phyloP scores from a whole-genome alignment of 2,888 invertebrate species.

The Euclidia mi region DNA sequence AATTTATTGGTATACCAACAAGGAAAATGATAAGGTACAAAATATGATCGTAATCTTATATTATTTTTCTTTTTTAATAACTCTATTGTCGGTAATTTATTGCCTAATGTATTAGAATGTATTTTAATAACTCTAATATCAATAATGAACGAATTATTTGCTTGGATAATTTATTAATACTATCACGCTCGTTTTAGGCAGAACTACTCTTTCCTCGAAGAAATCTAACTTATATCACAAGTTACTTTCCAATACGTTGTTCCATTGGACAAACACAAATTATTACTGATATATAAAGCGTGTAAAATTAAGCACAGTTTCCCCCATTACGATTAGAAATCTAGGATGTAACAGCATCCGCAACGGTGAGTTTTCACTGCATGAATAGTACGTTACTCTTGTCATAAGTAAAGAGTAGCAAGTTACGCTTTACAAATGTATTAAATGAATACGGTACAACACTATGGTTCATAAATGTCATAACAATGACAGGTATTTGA shows the following conservation, averaged over 20 bases:
- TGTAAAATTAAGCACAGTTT: slow-evolving; percentile 48
- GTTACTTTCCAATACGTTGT: slow-evolving; percentile 1
- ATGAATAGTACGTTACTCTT: slow-evolving; percentile 48
- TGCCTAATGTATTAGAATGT: too few species aligned
- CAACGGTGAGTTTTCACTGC: slow-evolving; percentile 48
- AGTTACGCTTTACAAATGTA: slow-evolving; percentile 6
- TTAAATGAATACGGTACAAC: slow-evolving; percentile 9
- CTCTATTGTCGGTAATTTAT: too few species aligned
- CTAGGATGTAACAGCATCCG: slow-evolving; percentile 54
- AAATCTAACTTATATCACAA: neutral
- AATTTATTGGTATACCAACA: too few species aligned
- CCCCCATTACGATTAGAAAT: slow-evolving; percentile 57
- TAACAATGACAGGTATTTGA: slow-evolving; percentile 10
- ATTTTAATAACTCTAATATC: too few species aligned
- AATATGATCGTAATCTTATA: too few species aligned
- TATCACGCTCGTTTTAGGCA: too few species aligned
- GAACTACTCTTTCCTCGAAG: neutral
- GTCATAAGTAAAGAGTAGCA: slow-evolving; percentile 14
- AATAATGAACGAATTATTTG: too few species aligned
- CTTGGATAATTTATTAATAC: too few species aligned
- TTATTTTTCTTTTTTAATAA: too few species aligned
- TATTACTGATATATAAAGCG: slow-evolving; percentile 28
- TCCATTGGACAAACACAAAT: slow-evolving; percentile 5
- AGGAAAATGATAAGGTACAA: too few species aligned
- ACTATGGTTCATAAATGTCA: slow-evolving; percentile 6